Base-by-base conservation (phyloP, 2,888 invertebrate genomes). In the Caenorhabditis parvicauda region DNA sequence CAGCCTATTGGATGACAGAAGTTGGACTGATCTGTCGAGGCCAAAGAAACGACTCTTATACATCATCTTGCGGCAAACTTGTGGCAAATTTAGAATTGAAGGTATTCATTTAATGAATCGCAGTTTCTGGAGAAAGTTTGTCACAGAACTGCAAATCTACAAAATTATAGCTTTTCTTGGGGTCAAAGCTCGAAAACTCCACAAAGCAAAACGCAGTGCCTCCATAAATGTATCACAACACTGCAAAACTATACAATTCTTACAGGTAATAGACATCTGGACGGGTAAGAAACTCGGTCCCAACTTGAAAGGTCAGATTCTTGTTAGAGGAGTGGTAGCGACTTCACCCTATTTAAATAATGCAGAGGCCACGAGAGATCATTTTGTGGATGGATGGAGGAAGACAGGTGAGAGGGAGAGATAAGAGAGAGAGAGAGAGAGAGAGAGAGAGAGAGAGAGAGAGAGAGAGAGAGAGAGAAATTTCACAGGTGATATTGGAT, bases 401-500 rank as follows among this genome's bases (percentile, higher is more conserved):
- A 62, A 54, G 44, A 62, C 62, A 19, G 35, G 35, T n/a, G n/a
- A n/a, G n/a, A n/a, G n/a, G n/a, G n/a, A n/a, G n/a, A n/a, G n/a
- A n/a, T n/a, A n/a, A n/a, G n/a, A n/a, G n/a, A n/a, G n/a, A n/a
- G n/a, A n/a, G n/a, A n/a, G n/a, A n/a, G n/a, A n/a, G n/a, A n/a
- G n/a, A n/a, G n/a, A n/a, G n/a, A n/a, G n/a, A n/a, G n/a, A n/a
- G n/a, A n/a, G n/a, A n/a, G n/a, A n/a, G n/a, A n/a, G n/a, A n/a
- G n/a, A n/a, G n/a, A n/a, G n/a, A n/a, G n/a, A n/a, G n/a, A n/a
- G n/a, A n/a, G n/a, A n/a, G n/a, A n/a, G n/a, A n/a, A n/a, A n/a
- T n/a, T n/a, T n/a, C n/a, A n/a, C n/a, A n/a, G 62, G 62, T 3
- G 62, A 62, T 25, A 62, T 62, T 48, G 62, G 62, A 17, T 62